phyloP scores from a whole-genome alignment of 2,113 vertebrate species.

The Cebidichthys violaceus region DNA sequence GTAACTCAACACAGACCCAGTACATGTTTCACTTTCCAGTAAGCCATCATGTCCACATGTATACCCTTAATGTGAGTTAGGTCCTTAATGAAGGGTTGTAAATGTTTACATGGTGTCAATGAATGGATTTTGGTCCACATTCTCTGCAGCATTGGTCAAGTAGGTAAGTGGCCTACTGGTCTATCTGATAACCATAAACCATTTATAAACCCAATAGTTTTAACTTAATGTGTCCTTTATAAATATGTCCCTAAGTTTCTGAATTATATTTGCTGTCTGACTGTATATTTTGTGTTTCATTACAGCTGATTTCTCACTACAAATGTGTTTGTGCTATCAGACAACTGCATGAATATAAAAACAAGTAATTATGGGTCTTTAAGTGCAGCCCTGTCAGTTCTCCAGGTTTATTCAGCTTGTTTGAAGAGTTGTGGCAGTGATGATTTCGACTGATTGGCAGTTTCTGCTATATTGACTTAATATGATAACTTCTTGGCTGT shows the following conservation, averaged over 20 bases:
- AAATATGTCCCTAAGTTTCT: background rate
- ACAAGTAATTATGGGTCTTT: background rate
- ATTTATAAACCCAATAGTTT: background rate
- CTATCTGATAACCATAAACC: background rate
- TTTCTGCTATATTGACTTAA: slow-evolving; percentile 10
- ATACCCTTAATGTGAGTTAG: too few species aligned
- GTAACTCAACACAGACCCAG: background rate
- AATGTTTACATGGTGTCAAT: background rate
- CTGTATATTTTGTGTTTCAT: background rate
- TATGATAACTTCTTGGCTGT: slow-evolving; percentile 7
- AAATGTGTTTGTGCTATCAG: background rate
- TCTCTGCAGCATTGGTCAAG: background rate
- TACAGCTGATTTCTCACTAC: background rate
- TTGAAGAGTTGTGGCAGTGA: background rate
- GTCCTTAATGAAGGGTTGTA: background rate
- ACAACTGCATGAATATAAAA: background rate
- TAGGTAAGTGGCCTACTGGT: background rate
- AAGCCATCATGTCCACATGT: too few species aligned
- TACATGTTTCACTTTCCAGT: too few species aligned
- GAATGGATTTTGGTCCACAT: background rate
- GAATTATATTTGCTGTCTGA: background rate
- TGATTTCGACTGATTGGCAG: background rate
- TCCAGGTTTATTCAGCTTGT: background rate
- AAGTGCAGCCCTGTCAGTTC: background rate
- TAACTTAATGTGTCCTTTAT: background rate